Conservation (phyloP, 1,140 invertebrate species). For the Drosophila arizonae region DNA sequence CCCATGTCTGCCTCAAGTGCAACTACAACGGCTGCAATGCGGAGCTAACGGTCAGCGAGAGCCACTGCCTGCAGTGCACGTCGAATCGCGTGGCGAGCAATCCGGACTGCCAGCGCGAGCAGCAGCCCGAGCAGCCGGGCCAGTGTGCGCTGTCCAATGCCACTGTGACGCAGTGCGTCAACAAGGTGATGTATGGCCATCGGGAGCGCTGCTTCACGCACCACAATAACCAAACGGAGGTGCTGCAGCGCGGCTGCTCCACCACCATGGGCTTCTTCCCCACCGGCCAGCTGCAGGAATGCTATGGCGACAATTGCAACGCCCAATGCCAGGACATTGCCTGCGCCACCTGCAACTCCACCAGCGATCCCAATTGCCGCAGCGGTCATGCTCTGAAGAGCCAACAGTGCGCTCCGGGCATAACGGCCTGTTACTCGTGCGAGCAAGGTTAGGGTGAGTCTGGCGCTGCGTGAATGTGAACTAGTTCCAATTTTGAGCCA, state of each 20-base stretch:
- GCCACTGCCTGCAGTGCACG: conserved; percentile 60
- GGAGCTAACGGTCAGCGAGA: conserved; percentile 57
- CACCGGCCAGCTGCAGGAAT: conserved; percentile 57
- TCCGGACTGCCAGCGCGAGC: conserved; percentile 53
- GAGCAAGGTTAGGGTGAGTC: conserved; percentile 70
- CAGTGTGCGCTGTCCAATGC: conserved; percentile 48
- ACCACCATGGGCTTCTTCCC: conserved; percentile 67
- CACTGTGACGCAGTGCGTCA: conserved; percentile 57
- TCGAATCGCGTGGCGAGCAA: conserved; percentile 45
- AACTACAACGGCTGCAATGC: conserved; percentile 74
- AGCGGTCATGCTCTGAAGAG: conserved; percentile 32
- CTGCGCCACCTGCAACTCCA: conserved; percentile 68
- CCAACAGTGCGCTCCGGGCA: conserved; percentile 52
- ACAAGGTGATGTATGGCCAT: conserved; percentile 72
- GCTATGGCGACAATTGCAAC: conserved; percentile 72
- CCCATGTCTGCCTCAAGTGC: conserved; percentile 75
- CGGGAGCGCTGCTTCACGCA: conserved; percentile 65
- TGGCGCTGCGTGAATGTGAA: not conserved
- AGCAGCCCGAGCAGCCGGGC: not conserved
- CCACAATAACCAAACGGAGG: conserved; percentile 60
- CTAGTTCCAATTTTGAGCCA: not conserved
- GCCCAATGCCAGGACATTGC: conserved; percentile 61
- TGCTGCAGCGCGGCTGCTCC: conserved; percentile 70
- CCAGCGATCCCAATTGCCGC: conserved; percentile 53
- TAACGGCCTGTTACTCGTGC: conserved; percentile 65